These are phyloP conservation scores for Ganaspis sp. DNA, from an alignment of 1,140 invertebrate genomes.

Conservation along the genomic window DNA sequence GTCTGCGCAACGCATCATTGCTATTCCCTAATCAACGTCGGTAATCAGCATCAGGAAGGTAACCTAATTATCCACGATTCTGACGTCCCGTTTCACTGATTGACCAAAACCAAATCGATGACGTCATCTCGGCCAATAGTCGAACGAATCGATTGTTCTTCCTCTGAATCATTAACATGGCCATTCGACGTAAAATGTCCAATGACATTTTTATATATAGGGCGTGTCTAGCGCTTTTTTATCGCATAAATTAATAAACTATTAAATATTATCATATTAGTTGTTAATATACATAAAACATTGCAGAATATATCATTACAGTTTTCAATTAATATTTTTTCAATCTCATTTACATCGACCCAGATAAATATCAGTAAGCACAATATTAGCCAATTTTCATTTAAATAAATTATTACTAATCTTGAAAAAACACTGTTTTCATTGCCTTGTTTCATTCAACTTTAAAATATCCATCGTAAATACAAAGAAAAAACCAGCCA, in stretches of 20 bases:
- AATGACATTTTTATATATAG: too few relatives aligned
- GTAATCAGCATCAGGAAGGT: constrained; percentile 69
- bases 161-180: not conserved
- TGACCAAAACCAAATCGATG: constrained; percentile 60
- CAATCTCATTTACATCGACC: too few relatives aligned
- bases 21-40: constrained; percentile 71
- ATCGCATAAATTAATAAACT: too few relatives aligned
- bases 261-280: too few relatives aligned
- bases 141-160: constrained; percentile 41
- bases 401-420: too few relatives aligned
- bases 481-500: not conserved
- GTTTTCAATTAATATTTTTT: too few relatives aligned
- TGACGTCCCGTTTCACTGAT: constrained; percentile 66
- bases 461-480: not conserved
- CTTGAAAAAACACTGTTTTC: too few relatives aligned
- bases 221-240: too few relatives aligned
- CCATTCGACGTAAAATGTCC: not conserved
- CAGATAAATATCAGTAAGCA: too few relatives aligned
- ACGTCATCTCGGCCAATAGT: constrained; percentile 57
- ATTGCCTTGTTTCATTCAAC: not conserved
- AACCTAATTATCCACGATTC: constrained; percentile 71
- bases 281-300: too few relatives aligned
- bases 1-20: constrained; percentile 64
- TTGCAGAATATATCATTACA: too few relatives aligned
- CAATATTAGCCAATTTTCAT: too few relatives aligned